phyloP scores from a whole-genome alignment of 1,140 invertebrate species.

The Lamellibrachia luymesi region DNA sequence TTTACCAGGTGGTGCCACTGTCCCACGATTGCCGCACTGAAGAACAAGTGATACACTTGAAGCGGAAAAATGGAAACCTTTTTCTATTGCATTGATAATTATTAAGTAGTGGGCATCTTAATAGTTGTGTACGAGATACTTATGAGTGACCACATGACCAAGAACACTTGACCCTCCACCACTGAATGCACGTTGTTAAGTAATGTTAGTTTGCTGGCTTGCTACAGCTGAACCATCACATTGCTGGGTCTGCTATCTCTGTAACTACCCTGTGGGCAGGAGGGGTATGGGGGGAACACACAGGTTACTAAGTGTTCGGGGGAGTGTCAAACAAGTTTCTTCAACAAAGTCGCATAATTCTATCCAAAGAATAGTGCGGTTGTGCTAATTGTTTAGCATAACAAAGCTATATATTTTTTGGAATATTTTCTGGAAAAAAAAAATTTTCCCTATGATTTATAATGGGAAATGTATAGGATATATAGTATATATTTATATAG shows the following conservation, averaged over 20 bases:
- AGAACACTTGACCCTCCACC: not conserved
- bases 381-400: not conserved
- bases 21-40: not conserved
- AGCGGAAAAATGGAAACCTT: not conserved
- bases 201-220: not conserved
- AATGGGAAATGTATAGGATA: not conserved
- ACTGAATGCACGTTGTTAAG: not conserved
- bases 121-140: not conserved
- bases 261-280: not conserved
- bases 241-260: not conserved
- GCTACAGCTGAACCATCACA: not conserved
- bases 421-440: not conserved
- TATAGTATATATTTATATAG: not conserved
- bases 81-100: not conserved
- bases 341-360: not conserved
- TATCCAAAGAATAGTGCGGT: not conserved
- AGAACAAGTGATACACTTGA: too few species aligned
- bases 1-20: not conserved
- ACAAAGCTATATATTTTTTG: not conserved
- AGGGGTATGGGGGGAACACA: not conserved
- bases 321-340: not conserved
- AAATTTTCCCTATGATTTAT: not conserved
- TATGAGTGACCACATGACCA: not conserved
- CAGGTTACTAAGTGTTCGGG: not conserved
- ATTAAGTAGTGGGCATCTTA: not conserved